Percentiles rank a stretch among this genome's conserved stretches.
Conservation (phyloP, 1,140 invertebrate species). For the Semibalanus balanoides region DNA sequence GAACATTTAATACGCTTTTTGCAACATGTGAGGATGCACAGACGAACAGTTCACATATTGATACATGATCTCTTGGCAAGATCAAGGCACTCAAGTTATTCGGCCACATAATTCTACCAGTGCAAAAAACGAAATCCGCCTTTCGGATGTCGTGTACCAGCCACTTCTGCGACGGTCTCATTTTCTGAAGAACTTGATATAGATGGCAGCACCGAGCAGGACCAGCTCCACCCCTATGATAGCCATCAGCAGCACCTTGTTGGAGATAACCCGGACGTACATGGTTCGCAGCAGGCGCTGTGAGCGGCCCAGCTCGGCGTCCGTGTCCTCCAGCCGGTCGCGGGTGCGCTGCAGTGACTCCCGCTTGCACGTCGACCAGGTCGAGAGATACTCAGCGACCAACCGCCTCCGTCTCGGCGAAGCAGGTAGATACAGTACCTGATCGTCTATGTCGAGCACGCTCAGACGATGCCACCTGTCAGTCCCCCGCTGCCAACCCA, state of each 20-base stretch:
- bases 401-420: slow-evolving; percentile 55
- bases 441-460: no score
- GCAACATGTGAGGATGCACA: no score
- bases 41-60: no score
- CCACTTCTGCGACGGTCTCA: slow-evolving; percentile 7
- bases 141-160: no score
- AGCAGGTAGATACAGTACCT: no score
- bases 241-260: slow-evolving; percentile 48
- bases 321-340: slow-evolving; percentile 43
- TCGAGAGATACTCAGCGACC: slow-evolving; percentile 57
- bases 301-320: slow-evolving; percentile 42
- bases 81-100: no score
- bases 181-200: slow-evolving; percentile 39
- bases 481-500: no score
- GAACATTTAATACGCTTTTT: no score
- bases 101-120: no score
- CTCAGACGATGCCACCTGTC: no score
- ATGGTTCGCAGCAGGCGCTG: slow-evolving; percentile 44
- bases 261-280: slow-evolving; percentile 44
- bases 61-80: no score
- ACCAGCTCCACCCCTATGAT: slow-evolving; percentile 48
- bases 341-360: slow-evolving; percentile 45
- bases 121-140: no score
- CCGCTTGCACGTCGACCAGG: slow-evolving; percentile 43
- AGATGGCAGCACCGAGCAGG: slow-evolving; percentile 42